Conservation (phyloP, 1,140 invertebrate genomes). For the Nymphalis io region DNA sequence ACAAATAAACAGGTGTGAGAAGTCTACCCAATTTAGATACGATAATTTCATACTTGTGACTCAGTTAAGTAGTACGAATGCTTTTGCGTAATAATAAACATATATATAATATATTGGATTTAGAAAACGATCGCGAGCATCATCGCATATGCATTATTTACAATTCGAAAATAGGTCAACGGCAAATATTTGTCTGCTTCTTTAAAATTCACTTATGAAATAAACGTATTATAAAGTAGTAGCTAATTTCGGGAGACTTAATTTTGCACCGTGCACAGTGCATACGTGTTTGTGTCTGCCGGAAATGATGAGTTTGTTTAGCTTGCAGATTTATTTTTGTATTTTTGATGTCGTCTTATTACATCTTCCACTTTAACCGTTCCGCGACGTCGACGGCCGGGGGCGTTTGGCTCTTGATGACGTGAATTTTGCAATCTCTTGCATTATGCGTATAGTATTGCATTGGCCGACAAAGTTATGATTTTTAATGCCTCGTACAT, state of each 20-base stretch:
- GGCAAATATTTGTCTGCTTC: conserved; percentile 16
- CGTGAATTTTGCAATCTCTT: conserved; percentile 54
- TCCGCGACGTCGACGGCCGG: conserved; percentile 35
- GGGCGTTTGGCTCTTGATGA: conserved; percentile 53
- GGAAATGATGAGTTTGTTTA: conserved; percentile 75
- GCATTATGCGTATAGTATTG: conserved; percentile 31
- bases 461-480: conserved; percentile 53
- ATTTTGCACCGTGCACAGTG: conserved; percentile 56
- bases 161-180: conserved; percentile 25
- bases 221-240: conserved; percentile 21
- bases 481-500: conserved; percentile 45
- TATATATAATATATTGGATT: conserved; percentile 22
- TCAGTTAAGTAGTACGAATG: conserved; percentile 46
- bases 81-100: conserved; percentile 48
- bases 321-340: conserved; percentile 75
- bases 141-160: conserved; percentile 19
- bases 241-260: conserved; percentile 52
- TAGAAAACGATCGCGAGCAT: conserved; percentile 12
- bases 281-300: conserved; percentile 58
- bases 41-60: conserved; percentile 64
- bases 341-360: conserved; percentile 65
- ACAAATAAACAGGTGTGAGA: conserved; percentile 52
- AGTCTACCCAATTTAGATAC: conserved; percentile 53
- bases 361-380: conserved; percentile 61
- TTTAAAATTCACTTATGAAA: conserved; percentile 17